Evolutionary conservation across 1,140 invertebrate species (phyloP).

Genomic region (Lepidurus arcticus): DNA sequence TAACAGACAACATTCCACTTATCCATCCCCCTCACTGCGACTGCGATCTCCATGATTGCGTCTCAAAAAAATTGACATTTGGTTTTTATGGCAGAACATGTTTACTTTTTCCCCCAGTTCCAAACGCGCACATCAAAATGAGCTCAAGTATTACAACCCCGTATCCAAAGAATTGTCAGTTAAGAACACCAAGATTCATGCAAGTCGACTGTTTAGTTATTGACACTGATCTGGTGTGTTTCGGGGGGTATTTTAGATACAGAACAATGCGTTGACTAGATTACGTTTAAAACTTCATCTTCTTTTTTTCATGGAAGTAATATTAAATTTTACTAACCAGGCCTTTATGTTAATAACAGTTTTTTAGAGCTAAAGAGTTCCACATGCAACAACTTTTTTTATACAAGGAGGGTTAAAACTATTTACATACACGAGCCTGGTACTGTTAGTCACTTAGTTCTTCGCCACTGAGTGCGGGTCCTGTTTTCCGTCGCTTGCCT

Average conservation of each 20-base stretch:
- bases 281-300: not conserved
- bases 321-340: too few species aligned
- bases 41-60: not conserved
- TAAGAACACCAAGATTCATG: not conserved
- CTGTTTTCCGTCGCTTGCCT: slow-evolving; percentile 34
- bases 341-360: not conserved
- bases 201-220: not conserved
- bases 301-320: not conserved
- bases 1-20: not conserved
- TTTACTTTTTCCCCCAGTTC: not conserved
- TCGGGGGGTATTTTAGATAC: not conserved
- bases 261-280: not conserved
- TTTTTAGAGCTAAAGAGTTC: not conserved
- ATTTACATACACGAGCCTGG: not conserved
- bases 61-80: not conserved
- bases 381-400: slow-evolving; percentile 9
- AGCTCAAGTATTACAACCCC: not conserved
- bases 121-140: not conserved
- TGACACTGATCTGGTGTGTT: not conserved
- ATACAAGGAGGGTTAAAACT: not conserved
- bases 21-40: slow-evolving; percentile 11
- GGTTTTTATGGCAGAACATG: not conserved
- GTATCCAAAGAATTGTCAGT: not conserved
- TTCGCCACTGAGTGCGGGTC: not conserved
- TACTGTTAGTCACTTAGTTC: slow-evolving; percentile 2